Base-by-base conservation (phyloP, 1,140 invertebrate species). In the Neotoxoptera formosana region DNA sequence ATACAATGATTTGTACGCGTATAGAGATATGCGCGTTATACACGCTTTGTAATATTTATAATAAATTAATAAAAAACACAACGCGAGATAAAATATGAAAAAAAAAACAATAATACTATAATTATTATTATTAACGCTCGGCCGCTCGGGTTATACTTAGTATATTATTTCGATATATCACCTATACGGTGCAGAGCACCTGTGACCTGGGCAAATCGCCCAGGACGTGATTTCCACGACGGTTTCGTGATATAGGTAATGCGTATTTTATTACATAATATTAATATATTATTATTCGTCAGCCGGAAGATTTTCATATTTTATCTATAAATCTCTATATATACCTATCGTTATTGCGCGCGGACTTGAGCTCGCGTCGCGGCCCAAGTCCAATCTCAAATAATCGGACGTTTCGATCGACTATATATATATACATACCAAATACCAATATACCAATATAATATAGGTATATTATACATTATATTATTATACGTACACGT, bases 391-490 rank as follows among this genome's bases (percentile, higher is more conserved):
- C 86, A 47, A 51, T 48, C 86, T 87, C 47, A 47, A n/a, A 88
- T 88, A 88, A 76, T 91, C 60, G 30, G 41, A 91, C 23, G 11
- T 47, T 48, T 91, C 41, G 34, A 81, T 53, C 90, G 51, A 30
- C 7, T 47, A 1, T 34, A 20, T 34, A 20, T 34, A 30, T 47
- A n/a, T n/a, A n/a, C n/a, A n/a, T n/a, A n/a, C n/a, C n/a, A n/a
- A n/a, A n/a, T n/a, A 89, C n/a, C 76, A n/a, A 20, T n/a, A 25
- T 30, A 76, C 47, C 41, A 41, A 41, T 41, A 41, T 41, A 51
- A 51, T 53, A 53, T 36, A 36, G 76, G 34, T 83, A 53, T 7
- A 7, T 9, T 36, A 34, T 81, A 21, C 23, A 34, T 36, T 86
- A 86, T 47, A 86, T 25, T 41, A 17, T 11, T 30, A 30, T 17